Conservation (phyloP, 2,888 invertebrate genomes). For the Tinea trinotella region DNA sequence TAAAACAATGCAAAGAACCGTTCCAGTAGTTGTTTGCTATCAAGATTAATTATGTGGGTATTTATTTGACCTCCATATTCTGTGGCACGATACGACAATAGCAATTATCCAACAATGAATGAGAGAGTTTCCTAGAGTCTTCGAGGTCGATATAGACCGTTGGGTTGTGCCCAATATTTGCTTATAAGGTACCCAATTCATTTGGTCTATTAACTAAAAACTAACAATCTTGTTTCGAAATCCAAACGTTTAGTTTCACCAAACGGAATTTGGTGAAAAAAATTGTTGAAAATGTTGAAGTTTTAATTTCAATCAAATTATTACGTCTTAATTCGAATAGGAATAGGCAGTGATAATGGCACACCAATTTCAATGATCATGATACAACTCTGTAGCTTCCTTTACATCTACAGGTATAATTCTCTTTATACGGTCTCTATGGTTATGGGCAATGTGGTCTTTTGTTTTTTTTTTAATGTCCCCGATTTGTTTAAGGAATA, state of each 20-base stretch:
- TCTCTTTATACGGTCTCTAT: too few species aligned
- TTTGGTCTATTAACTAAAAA: neutral
- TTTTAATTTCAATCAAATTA: neutral
- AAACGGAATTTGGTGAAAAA: neutral
- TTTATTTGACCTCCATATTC: slow-evolving; percentile 48
- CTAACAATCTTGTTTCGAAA: neutral
- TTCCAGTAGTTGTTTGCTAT: slow-evolving; percentile 37
- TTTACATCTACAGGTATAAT: too few species aligned
- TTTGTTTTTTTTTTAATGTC: too few species aligned
- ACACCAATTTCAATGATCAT: too few species aligned
- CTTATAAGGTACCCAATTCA: neutral
- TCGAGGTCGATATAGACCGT: slow-evolving; percentile 24
- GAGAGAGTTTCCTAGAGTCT: slow-evolving; percentile 41
- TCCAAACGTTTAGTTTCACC: neutral
- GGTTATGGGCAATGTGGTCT: too few species aligned
- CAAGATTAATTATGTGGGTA: slow-evolving; percentile 46
- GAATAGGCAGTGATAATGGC: too few species aligned
- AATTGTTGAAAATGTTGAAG: neutral
- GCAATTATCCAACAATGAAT: slow-evolving; percentile 44
- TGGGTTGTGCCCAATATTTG: neutral
- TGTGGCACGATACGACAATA: slow-evolving; percentile 43
- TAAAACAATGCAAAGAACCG: slow-evolving; percentile 38
- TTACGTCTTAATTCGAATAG: too few species aligned
- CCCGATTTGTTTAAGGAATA: too few species aligned
- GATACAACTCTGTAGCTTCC: too few species aligned